Conservation (phyloP, 2,888 invertebrate species). For the Eumacrocentrus americanus region DNA sequence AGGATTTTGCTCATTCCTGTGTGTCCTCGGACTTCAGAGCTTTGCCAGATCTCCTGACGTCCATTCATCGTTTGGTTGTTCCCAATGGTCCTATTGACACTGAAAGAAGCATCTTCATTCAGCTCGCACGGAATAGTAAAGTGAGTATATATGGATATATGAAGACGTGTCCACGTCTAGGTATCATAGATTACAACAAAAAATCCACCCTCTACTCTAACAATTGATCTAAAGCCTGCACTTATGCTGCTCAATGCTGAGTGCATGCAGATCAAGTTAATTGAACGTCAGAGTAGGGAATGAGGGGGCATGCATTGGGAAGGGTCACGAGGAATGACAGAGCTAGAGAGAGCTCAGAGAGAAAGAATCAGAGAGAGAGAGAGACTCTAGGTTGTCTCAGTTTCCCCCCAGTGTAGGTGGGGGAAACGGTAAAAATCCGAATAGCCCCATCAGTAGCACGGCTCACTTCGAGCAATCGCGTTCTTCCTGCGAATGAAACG, state of each 20-base stretch:
- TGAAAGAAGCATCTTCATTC: slow-evolving; percentile 62
- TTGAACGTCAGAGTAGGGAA: neutral
- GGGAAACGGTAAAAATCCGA: slow-evolving; percentile 12
- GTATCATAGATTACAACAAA: neutral
- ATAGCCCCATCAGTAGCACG: slow-evolving; percentile 1
- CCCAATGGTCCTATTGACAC: slow-evolving; percentile 62
- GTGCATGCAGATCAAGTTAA: neutral
- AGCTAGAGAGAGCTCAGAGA: neutral
- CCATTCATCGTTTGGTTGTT: slow-evolving; percentile 69
- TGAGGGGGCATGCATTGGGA: neutral
- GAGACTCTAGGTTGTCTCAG: neutral
- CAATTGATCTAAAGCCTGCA: neutral
- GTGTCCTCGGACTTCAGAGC: slow-evolving; percentile 73
- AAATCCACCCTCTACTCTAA: neutral
- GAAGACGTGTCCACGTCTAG: neutral
- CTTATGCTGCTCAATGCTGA: neutral
- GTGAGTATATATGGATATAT: neutral
- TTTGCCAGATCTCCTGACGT: slow-evolving; percentile 70
- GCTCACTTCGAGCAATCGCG: neutral
- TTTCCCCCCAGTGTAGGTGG: neutral
- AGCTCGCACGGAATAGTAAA: slow-evolving; percentile 41
- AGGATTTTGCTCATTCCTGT: slow-evolving; percentile 72
- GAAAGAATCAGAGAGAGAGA: neutral
- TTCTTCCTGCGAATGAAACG: neutral
- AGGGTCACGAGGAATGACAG: neutral